Evolutionary conservation across 2,888 invertebrate genomes (phyloP).

Genomic region (Spodoptera picta): DNA sequence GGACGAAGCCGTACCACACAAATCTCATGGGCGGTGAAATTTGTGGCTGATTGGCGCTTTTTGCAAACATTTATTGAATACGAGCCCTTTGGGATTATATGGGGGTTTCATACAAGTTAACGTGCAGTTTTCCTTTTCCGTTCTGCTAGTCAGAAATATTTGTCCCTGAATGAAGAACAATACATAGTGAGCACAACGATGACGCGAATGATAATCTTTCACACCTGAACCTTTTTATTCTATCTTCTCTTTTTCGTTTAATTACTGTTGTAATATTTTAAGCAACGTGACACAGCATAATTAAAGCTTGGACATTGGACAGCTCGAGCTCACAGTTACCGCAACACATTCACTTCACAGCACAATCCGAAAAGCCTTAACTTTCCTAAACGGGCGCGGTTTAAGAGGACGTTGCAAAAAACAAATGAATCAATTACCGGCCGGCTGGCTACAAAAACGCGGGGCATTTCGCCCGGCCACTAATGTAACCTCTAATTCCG

Average conservation of each 20-base stretch:
- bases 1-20: constrained; percentile 38
- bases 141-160: too few species aligned
- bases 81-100: constrained; percentile 55
- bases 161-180: too few species aligned
- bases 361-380: constrained; percentile 23
- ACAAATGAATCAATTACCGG: constrained; percentile 60
- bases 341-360: constrained; percentile 3
- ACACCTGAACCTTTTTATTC: too few species aligned
- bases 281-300: too few species aligned
- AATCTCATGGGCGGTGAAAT: constrained; percentile 65
- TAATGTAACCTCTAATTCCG: constrained; percentile 61
- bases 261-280: too few species aligned
- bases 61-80: constrained; percentile 66
- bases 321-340: background rate
- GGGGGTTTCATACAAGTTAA: constrained; percentile 48
- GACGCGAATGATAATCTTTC: too few species aligned
- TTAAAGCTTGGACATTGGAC: background rate
- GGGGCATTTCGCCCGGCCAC: constrained; percentile 50
- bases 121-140: constrained; percentile 10
- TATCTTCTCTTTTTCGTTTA: too few species aligned
- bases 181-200: too few species aligned
- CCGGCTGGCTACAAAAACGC: constrained; percentile 55
- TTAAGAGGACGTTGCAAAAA: constrained; percentile 51
- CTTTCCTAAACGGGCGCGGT: constrained; percentile 35
- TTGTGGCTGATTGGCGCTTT: constrained; percentile 64